phyloP scores from a whole-genome alignment of 2,888 invertebrate species.

The Auanema sp. region DNA sequence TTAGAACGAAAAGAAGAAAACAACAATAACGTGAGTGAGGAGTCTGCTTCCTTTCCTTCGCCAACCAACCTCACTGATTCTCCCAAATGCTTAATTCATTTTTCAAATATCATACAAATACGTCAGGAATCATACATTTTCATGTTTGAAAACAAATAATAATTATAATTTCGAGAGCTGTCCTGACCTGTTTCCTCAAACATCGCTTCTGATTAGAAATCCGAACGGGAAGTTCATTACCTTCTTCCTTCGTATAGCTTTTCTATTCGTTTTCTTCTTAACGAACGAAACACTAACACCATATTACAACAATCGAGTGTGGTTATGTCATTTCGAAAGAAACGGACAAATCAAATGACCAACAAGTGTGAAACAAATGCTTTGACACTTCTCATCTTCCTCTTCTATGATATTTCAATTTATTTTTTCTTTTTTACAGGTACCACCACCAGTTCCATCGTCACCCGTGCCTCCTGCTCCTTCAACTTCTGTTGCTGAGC shows the following conservation, averaged over 20 bases:
- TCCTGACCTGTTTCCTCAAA: too few species aligned
- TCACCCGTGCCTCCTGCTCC: constrained; percentile 1
- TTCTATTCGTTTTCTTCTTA: too few species aligned
- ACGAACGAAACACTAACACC: too few species aligned
- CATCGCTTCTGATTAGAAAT: too few species aligned
- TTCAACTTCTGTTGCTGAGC: constrained; percentile 7
- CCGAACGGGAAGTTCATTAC: too few species aligned
- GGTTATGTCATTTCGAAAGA: too few species aligned
- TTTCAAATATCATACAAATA: constrained; percentile 2
- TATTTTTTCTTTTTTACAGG: neutral
- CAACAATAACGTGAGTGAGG: constrained; percentile 28
- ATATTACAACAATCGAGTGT: too few species aligned
- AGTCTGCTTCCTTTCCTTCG: neutral
- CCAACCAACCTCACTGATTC: neutral
- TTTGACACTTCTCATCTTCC: neutral
- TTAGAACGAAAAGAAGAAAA: constrained; percentile 32
- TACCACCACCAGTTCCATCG: neutral
- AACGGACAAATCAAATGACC: too few species aligned
- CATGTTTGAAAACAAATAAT: constrained; percentile 4
- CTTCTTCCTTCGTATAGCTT: too few species aligned
- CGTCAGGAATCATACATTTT: constrained; percentile 4
- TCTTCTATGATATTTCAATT: neutral
- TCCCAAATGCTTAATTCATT: constrained; percentile 5
- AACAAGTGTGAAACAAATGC: too few species aligned
- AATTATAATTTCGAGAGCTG: too few species aligned